Conservation (phyloP, 2,888 invertebrate genomes). For the Neria commutata region DNA sequence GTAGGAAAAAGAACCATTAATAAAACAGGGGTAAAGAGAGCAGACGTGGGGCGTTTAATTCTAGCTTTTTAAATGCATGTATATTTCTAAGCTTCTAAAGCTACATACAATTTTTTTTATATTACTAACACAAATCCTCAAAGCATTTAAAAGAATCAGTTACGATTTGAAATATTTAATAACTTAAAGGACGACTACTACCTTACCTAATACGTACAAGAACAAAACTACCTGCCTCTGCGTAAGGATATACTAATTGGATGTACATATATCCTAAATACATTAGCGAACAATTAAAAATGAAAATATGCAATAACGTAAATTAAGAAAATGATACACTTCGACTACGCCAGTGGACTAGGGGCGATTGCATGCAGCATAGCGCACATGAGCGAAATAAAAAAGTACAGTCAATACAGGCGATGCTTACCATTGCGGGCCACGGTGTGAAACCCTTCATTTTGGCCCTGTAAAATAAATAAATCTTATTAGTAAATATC, state of each 20-base stretch:
- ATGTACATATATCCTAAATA: no score
- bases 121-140: no score
- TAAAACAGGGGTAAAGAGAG: no score
- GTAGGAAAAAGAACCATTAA: neutral
- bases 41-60: no score
- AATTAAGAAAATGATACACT: neutral
- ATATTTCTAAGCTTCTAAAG: neutral
- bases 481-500: conserved; percentile 13
- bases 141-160: no score
- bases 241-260: no score
- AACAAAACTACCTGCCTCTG: no score
- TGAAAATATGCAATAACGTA: neutral
- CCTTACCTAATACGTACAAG: no score
- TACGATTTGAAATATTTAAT: no score
- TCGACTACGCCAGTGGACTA: neutral
- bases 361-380: conserved; percentile 2
- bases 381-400: conserved; percentile 38
- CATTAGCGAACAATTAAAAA: no score
- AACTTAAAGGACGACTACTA: no score
- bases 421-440: conserved; percentile 91
- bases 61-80: no score
- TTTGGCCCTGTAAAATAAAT: conserved; percentile 83
- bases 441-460: conserved; percentile 97
- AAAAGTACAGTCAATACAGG: conserved; percentile 47
- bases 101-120: neutral